phyloP scores from a whole-genome alignment of 2,888 invertebrate genomes.

The Parnassius mnemosyne region DNA sequence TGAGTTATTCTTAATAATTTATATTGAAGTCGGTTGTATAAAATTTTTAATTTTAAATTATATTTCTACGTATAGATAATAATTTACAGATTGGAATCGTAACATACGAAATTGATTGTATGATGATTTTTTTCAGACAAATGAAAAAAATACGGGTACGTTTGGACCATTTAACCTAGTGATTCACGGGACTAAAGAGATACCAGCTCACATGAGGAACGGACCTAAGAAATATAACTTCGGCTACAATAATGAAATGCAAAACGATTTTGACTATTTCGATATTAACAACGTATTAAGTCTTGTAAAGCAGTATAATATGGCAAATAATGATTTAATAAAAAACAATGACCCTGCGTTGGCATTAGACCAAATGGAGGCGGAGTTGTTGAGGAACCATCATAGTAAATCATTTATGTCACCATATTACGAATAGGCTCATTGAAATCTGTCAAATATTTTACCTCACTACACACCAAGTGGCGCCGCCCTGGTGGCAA shows the following conservation, averaged over 20 bases:
- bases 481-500: too few relatives aligned
- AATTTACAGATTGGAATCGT: too few relatives aligned
- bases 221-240: conserved; percentile 78
- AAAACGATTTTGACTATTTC: conserved; percentile 39
- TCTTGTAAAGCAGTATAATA: conserved; percentile 42
- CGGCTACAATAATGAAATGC: conserved; percentile 66
- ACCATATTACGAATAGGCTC: conserved; percentile 9
- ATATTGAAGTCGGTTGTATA: too few relatives aligned
- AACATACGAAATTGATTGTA: too few relatives aligned
- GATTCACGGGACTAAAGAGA: conserved; percentile 85
- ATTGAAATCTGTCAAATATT: too few relatives aligned
- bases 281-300: conserved; percentile 32
- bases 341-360: conserved; percentile 42
- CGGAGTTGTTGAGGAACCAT: conserved; percentile 60
- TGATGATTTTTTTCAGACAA: conserved; percentile 43
- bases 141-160: conserved; percentile 76
- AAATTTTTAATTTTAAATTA: too few relatives aligned
- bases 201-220: conserved; percentile 82
- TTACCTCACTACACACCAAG: too few relatives aligned
- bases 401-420: conserved; percentile 44
- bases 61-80: too few relatives aligned
- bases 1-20: too few relatives aligned
- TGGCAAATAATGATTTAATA: conserved; percentile 36
- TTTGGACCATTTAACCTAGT: conserved; percentile 81
- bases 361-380: conserved; percentile 53